Evolutionary conservation across 2,113 vertebrate genomes (phyloP), one percentile per base, ranked within the genome.

Genomic region (Balaeniceps rex): DNA sequence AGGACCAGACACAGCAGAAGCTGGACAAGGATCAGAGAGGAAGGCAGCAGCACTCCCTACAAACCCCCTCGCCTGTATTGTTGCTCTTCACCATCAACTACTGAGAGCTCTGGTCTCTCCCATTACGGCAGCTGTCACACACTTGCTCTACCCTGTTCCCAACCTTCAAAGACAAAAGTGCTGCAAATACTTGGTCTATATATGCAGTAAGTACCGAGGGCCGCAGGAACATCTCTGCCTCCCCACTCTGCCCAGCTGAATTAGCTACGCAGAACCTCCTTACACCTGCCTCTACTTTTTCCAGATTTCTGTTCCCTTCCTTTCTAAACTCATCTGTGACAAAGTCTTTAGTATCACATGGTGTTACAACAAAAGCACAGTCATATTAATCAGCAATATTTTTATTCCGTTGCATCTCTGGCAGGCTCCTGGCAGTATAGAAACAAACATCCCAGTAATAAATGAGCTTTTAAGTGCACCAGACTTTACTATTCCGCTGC

Each of bases 361-460:
- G 58, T 58, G 58, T 86, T 91, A 79, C 78, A 95, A 87, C 54
- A 85, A 46, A 83, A 77, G 63, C 70, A 83, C 12, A 64, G 68
- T 85, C 44, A 46, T 57, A 87, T 91, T 86, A 86, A 95, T 77
- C 91, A 96, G 75, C 84, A 94, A 68, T 93, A 80, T 88, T 91
- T 97, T 80, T 51, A 87, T 91, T 94, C 75, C 19, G 9, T 54
- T 40, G 33, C 58, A 77, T 79, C 78, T 94, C 92, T 95, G 68
- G 38, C 78, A 83, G 75, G 57, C 57, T 90, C 33, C 78, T 91
- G 63, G 82, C 82, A 93, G 64, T 77, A 83, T 2, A 88, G 75
- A 58, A 91, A 86, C 66, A 85, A 94, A 83, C 38, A 89, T 88
- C 21, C 21, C 38, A 74, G 71, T 74, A 94, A 94, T n/a, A 91